These are phyloP conservation scores for Timema cristinae DNA, from an alignment of 2,888 invertebrate species.

Conservation along the genomic window DNA sequence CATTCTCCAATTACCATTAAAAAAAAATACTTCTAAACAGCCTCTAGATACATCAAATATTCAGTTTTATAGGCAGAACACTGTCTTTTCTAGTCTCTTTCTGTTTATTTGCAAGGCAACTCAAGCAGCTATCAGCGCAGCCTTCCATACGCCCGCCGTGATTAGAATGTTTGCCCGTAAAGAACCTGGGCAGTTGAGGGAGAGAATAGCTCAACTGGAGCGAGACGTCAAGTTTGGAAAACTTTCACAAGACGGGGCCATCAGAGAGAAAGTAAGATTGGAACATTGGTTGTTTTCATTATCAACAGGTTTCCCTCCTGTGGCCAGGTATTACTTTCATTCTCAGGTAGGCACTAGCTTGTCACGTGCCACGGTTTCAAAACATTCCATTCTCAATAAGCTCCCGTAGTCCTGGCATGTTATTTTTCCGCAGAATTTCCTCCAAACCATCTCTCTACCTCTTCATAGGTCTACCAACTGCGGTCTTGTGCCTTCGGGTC, in stretches of 20 bases:
- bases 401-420: no score
- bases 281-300: background rate
- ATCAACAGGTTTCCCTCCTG: background rate
- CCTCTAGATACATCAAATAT: no score
- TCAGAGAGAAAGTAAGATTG: conserved; percentile 50
- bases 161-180: conserved; percentile 67
- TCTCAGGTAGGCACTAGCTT: background rate
- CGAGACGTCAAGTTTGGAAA: conserved; percentile 60
- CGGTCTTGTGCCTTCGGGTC: no score
- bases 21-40: no score
- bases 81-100: no score
- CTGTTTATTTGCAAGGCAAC: conserved; percentile 53
- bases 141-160: conserved; percentile 71
- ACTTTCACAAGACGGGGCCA: conserved; percentile 47
- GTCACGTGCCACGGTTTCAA: background rate
- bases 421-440: no score
- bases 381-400: no score
- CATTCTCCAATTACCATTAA: no score
- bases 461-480: no score
- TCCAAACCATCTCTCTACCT: no score
- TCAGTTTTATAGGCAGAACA: background rate
- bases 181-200: conserved; percentile 60
- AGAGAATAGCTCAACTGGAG: conserved; percentile 55
- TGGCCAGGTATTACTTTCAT: no score
- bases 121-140: conserved; percentile 67